These are phyloP conservation scores for Leucosticte australis DNA, from an alignment of 2,113 vertebrate species.

Conservation along the genomic window DNA sequence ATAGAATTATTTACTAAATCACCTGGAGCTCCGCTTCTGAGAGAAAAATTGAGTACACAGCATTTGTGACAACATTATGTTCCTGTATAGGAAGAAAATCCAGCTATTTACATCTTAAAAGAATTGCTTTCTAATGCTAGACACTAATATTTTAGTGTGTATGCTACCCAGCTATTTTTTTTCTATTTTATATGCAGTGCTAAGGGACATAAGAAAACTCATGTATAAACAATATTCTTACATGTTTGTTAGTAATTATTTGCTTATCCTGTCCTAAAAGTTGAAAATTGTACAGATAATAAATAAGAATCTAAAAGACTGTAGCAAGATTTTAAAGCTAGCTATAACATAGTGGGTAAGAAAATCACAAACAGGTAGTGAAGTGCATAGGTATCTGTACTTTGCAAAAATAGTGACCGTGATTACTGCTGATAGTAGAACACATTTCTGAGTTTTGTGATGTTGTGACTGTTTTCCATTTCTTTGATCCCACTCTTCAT, in stretches of 20 bases:
- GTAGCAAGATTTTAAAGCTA: not conserved
- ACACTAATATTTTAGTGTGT: not conserved
- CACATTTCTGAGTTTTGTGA: not conserved
- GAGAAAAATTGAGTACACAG: not conserved
- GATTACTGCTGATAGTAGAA: not conserved
- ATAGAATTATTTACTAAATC: not conserved
- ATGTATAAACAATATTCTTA: not conserved
- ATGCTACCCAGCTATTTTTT: not conserved
- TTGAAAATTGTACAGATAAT: not conserved
- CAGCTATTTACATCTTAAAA: not conserved
- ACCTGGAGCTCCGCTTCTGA: not conserved
- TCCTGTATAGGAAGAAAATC: not conserved
- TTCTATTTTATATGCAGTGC: not conserved
- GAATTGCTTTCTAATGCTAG: not conserved
- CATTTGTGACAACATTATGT: not conserved
- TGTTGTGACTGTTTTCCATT: not conserved
- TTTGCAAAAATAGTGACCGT: not conserved
- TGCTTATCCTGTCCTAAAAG: not conserved
- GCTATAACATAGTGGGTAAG: not conserved
- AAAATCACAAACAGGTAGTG: not conserved
- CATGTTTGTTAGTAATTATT: not conserved
- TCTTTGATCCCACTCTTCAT: not conserved
- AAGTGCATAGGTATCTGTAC: not conserved
- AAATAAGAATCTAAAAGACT: not conserved
- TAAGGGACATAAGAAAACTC: not conserved